Evolutionary conservation across 2,888 invertebrate genomes (phyloP), one percentile per base, ranked within the genome.

Genomic region (Keiferia lycopersicella): DNA sequence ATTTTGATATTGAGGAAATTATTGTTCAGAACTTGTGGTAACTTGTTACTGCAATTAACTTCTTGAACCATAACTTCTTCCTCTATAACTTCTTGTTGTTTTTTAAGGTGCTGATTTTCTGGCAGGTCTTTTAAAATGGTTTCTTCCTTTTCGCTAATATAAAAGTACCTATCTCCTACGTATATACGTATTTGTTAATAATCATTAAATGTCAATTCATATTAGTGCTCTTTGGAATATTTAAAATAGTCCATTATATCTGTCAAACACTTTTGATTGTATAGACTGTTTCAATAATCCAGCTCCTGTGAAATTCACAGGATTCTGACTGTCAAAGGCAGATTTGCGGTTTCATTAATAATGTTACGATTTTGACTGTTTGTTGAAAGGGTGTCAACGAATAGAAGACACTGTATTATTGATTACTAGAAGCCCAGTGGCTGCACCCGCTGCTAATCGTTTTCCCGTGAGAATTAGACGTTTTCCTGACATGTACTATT

Each of bases 1-100:
- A 64, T 34, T 59, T 39, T 18, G 51, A 22, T 61, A 56, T 61
- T 61, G 57, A 39, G 26, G 14, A 58, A 62, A 68, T 71, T 62
- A 65, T 60, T 64, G 38, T 62, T 64, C 59, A 26, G n/a, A 22
- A 51, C 57, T 56, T 18, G n/a, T 14, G 7, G 39, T 26, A 26
- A 26, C 3, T 26, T 26, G 6, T 26, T 26, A 26, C n/a, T n/a
- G n/a, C n/a, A n/a, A n/a, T n/a, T n/a, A n/a, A n/a, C n/a, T n/a
- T n/a, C n/a, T n/a, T n/a, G n/a, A n/a, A n/a, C n/a, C n/a, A n/a
- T n/a, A n/a, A n/a, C n/a, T n/a, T n/a, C n/a, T n/a, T n/a, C n/a
- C n/a, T n/a, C n/a, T n/a, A n/a, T n/a, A n/a, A n/a, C n/a, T n/a
- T n/a, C n/a, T n/a, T n/a, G 26, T 26, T 26, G 26, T 26, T 26